Base-by-base conservation (phyloP, 2,113 vertebrate species). In the Pseudopodoces humilis region DNA sequence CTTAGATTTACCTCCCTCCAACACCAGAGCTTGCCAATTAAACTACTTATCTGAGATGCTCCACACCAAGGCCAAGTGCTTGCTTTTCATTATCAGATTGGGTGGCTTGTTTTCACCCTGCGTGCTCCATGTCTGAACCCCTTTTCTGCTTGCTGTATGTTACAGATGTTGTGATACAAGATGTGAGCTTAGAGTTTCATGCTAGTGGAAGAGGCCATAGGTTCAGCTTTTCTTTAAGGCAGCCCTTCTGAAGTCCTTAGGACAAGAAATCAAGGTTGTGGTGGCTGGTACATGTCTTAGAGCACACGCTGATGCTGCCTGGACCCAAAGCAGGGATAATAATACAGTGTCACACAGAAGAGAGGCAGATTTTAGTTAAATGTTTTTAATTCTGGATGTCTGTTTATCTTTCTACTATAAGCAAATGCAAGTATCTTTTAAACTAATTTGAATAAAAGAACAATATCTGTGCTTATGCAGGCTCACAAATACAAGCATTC, bases 41-140 rank as follows among this genome's bases (percentile, higher is more conserved):
- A 96, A 95, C 90, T 95, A 96, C 85, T 97, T 96, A 96, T 95
- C 96, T 95, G 87, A 90, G 85, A 87, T 92, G 79, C 80, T 92
- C 91, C 93, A 87, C 62, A 76, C 89, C 85, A 93, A 93, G 95
- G 80, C 92, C 93, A 93, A 91, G 67, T 93, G 84, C 85, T 64
- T 95, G 80, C 79, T 97, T 93, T 96, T 89, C 96, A 96, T 97
- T 97, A 94, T 91, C 78, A 41, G 67, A 69, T 84, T 82, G 86
- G 52, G 69, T 88, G 88, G 72, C 80, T 91, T 88, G 86, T 94
- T 97, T 88, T 84, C 92, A 92, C 91, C 77, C 69, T 97, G 31
- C 52, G 35, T 81, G 58, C 71, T 93, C 74, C 37, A 60, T 28
- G 60, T 70, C 84, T 95, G 93, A 88, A 87, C 82, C 76, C 92